A percentile compares a stretch with the other conserved stretches of the same genome.
phyloP scores from a whole-genome alignment of 2,888 invertebrate species.

The Thera obeliscata region DNA sequence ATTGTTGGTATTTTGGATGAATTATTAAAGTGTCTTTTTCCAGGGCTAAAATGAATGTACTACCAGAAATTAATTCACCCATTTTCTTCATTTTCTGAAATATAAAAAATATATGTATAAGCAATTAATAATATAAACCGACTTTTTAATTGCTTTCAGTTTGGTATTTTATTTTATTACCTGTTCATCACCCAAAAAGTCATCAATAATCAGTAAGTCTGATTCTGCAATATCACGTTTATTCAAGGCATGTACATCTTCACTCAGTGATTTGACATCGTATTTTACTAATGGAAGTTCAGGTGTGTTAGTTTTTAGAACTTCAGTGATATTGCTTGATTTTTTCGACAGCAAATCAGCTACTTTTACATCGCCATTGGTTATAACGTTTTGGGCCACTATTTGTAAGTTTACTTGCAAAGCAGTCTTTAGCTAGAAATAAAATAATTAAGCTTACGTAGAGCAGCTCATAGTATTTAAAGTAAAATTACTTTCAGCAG shows the following conservation, averaged over 20 bases:
- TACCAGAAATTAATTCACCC: conserved; percentile 41
- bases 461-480: background rate
- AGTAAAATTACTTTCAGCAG: no score
- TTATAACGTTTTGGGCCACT: conserved; percentile 50
- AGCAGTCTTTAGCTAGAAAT: conserved; percentile 53
- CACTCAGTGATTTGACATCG: conserved; percentile 30
- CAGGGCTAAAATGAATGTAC: conserved; percentile 54
- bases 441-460: background rate
- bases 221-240: conserved; percentile 35
- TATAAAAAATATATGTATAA: background rate
- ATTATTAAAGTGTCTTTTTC: conserved; percentile 51
- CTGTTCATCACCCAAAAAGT: conserved; percentile 52
- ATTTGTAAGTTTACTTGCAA: conserved; percentile 58
- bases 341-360: conserved; percentile 45
- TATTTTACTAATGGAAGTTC: conserved; percentile 37
- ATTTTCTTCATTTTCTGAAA: conserved; percentile 59
- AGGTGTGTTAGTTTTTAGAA: conserved; percentile 43
- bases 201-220: conserved; percentile 53
- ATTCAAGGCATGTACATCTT: conserved; percentile 26
- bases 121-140: no score
- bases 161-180: conserved; percentile 39
- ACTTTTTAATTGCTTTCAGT: background rate
- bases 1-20: conserved; percentile 47
- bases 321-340: conserved; percentile 37
- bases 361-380: conserved; percentile 41